Percentiles rank a stretch among this genome's conserved stretches.
These are phyloP conservation scores for Torymus aiolomorphi DNA, from an alignment of 2,888 invertebrate species.

Conservation along the genomic window DNA sequence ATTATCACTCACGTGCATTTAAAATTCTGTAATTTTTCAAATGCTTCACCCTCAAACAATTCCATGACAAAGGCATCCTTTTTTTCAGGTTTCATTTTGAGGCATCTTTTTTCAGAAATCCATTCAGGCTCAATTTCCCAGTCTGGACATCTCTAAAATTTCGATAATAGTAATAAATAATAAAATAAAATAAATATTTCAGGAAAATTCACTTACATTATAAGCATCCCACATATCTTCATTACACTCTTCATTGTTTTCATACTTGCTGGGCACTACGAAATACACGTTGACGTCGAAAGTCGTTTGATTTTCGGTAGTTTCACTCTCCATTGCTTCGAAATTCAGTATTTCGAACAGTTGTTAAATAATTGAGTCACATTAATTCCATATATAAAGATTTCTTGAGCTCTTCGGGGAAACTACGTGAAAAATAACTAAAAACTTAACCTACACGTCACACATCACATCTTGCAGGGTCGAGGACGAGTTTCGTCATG, in stretches of 20 bases:
- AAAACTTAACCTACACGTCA: slow-evolving; percentile 21
- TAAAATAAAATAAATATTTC: slow-evolving; percentile 45
- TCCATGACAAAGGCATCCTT: slow-evolving; percentile 88
- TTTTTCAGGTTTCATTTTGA: slow-evolving; percentile 78
- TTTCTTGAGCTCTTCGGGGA: too few species aligned
- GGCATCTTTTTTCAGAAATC: slow-evolving; percentile 81
- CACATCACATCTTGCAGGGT: not conserved
- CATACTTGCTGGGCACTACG: slow-evolving; percentile 77
- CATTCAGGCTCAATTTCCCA: slow-evolving; percentile 81
- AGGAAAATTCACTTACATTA: slow-evolving; percentile 75
- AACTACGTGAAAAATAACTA: not conserved
- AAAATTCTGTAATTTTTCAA: slow-evolving; percentile 80
- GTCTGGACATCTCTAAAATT: slow-evolving; percentile 78
- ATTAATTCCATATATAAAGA: not conserved
- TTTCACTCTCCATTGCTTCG: slow-evolving; percentile 60
- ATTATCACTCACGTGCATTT: slow-evolving; percentile 81
- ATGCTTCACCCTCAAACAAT: slow-evolving; percentile 85
- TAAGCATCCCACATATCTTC: slow-evolving; percentile 81
- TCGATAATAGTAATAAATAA: slow-evolving; percentile 33
- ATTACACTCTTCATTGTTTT: slow-evolving; percentile 78
- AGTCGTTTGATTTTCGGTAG: slow-evolving; percentile 59
- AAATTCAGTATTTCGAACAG: not conserved
- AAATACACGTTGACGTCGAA: slow-evolving; percentile 73
- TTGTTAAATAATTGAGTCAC: not conserved
- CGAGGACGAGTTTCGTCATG: too few species aligned